Conservation (phyloP, 1,140 invertebrate genomes). For the Philaenus spumarius region DNA sequence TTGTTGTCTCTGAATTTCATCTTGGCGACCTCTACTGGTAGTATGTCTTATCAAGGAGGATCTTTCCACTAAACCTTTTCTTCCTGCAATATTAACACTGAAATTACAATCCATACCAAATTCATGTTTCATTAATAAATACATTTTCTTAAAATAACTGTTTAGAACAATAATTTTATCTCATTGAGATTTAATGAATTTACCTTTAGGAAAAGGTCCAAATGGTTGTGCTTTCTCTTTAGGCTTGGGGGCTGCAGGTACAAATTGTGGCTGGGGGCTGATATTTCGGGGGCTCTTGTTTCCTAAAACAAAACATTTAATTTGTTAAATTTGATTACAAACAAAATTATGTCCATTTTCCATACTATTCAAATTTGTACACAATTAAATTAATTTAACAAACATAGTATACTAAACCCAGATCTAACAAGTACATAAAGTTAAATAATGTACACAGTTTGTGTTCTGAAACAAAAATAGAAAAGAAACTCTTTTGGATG, state of each 20-base stretch:
- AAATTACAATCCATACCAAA: conserved; percentile 6
- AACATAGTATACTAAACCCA: too few relatives aligned
- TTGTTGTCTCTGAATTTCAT: conserved; percentile 56
- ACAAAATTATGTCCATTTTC: too few relatives aligned
- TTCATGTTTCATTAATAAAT: too few relatives aligned
- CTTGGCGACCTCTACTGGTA: conserved; percentile 43
- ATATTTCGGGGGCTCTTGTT: conserved; percentile 12
- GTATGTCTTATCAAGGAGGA: conserved; percentile 85
- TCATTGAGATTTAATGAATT: background rate
- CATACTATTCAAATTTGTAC: too few relatives aligned
- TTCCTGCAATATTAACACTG: conserved; percentile 40
- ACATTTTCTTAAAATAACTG: too few relatives aligned
- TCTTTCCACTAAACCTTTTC: conserved; percentile 80
- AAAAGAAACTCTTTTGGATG: too few relatives aligned
- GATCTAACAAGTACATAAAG: too few relatives aligned
- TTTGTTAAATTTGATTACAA: too few relatives aligned
- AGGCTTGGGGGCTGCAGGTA: conserved; percentile 38
- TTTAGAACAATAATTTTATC: too few relatives aligned
- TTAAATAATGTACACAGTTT: too few relatives aligned
- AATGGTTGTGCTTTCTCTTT: conserved; percentile 57
- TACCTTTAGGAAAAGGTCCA: conserved; percentile 66
- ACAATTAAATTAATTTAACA: too few relatives aligned
- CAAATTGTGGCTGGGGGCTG: conserved; percentile 22
- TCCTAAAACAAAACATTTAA: conserved; percentile 14
- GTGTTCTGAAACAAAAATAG: too few relatives aligned